phyloP scores from a whole-genome alignment of 2,797 vertebrate genomes.

The Gephyroberyx darwinii region DNA sequence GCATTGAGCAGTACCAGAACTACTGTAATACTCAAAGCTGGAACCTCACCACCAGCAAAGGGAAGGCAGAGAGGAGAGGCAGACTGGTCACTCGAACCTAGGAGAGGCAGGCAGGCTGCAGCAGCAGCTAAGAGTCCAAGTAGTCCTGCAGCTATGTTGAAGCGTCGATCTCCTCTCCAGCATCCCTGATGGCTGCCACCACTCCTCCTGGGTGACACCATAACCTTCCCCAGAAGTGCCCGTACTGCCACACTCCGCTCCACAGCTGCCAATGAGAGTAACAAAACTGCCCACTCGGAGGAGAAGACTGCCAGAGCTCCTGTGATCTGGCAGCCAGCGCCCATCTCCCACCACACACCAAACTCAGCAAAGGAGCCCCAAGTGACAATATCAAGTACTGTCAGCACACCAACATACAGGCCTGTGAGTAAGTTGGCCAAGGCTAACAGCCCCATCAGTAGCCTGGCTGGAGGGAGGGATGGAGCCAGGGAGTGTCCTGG shows the following conservation, averaged over 20 bases:
- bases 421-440: conserved; percentile 94
- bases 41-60: conserved; percentile 89
- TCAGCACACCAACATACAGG: conserved; percentile 90
- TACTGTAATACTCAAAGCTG: conserved; percentile 90
- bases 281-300: conserved; percentile 91
- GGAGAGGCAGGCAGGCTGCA: conserved; percentile 87
- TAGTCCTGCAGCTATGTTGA: conserved; percentile 81
- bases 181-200: conserved; percentile 73
- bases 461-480: conserved; percentile 82
- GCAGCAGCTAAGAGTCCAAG: conserved; percentile 84
- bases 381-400: conserved; percentile 89
- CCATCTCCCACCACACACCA: conserved; percentile 97
- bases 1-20: conserved; percentile 93
- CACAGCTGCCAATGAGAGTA: conserved; percentile 89
- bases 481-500: conserved; percentile 43
- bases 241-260: conserved; percentile 91
- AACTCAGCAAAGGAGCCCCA: conserved; percentile 96
- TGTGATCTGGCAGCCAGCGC: conserved; percentile 88
- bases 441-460: conserved; percentile 92
- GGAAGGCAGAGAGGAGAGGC: conserved; percentile 95
- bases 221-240: conserved; percentile 86
- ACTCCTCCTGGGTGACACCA: conserved; percentile 64
- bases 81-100: conserved; percentile 82
- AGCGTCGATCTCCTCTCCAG: conserved; percentile 76
- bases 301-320: conserved; percentile 94